These are phyloP conservation scores for Tinamus major DNA, from an alignment of 2,797 vertebrate genomes.

Conservation along the genomic window DNA sequence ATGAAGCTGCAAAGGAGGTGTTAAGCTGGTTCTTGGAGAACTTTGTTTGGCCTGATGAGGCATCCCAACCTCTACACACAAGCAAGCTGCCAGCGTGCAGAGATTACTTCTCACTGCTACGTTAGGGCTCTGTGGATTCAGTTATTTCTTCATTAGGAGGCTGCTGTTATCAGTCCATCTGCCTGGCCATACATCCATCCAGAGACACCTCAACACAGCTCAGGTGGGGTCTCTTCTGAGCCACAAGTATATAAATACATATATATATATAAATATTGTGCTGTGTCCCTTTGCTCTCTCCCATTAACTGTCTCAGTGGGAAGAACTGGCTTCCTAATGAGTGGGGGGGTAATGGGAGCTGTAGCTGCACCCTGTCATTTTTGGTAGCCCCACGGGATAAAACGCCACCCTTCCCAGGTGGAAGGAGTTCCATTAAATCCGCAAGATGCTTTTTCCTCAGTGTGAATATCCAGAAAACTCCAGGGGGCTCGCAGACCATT, in stretches of 20 bases:
- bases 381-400: neutral
- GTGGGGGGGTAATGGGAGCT: no score
- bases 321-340: no score
- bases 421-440: neutral
- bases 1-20: neutral
- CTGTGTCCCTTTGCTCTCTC: neutral
- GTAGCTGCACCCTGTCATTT: neutral
- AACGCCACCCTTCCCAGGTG: neutral
- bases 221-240: neutral
- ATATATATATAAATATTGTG: neutral
- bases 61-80: conserved; percentile 10
- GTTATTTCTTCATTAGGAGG: rapidly evolving
- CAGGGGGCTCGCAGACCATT: neutral
- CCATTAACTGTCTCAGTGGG: neutral
- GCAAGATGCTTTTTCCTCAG: rapidly evolving
- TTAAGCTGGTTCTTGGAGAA: neutral
- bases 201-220: neutral
- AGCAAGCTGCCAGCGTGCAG: conserved; percentile 18
- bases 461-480: neutral
- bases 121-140: conserved; percentile 19
- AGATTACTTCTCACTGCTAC: conserved; percentile 39
- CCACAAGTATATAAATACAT: neutral
- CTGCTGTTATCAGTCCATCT: neutral
- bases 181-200: neutral
- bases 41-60: neutral